Base-by-base conservation (phyloP, 1,140 invertebrate species). In the Trichogramma pretiosum region DNA sequence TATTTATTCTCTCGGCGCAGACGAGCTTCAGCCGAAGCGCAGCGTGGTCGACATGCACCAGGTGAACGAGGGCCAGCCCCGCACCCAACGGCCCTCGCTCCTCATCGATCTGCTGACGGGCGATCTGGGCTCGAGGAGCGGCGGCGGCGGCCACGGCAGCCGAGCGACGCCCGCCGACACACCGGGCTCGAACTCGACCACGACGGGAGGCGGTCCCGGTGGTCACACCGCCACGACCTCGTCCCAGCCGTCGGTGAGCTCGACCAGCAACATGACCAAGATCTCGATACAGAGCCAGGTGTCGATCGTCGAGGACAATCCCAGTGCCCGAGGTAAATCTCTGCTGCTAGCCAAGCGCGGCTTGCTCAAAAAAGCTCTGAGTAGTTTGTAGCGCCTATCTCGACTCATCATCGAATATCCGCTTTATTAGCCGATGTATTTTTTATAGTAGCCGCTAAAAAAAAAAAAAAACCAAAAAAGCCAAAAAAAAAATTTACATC, bases 101-200 rank as follows among this genome's bases (percentile, higher is more conserved):
- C 23, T 72, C 9, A 70, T 70, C n/a, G 68, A 72, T 43, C 52
- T 70, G 23, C 48, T 71, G 2, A 70, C 64, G 5, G 68, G 70
- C 3, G 70, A 72, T 42, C 48, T 70, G 4, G 67, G 62, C 10
- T 67, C 67, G 1, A 26, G 37, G 1, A 11, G 24, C 24, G 57
- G 61, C 34, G n/a, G n/a, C n/a, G n/a, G n/a, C n/a, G 48, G 59
- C 32, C 67, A 70, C 36, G 59, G 63, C 5, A 70, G 63, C 58
- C 55, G 65, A 7, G n/a, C n/a, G n/a, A 68, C 65, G 5, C 67
- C 68, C 5, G 61, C 65, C 0, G 68, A 71, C 32, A 63, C 64
- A 13, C 62, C 67, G 10, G 57, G 62, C 11, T 59, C 63, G 2
- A 62, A 69, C 44, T 62, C 62, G 1, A 59, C 61, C 3, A 56